Evolutionary conservation across 92 coral and sea anemone genomes (phyloP).

Genomic region (Isaurus tuberculatus): DNA sequence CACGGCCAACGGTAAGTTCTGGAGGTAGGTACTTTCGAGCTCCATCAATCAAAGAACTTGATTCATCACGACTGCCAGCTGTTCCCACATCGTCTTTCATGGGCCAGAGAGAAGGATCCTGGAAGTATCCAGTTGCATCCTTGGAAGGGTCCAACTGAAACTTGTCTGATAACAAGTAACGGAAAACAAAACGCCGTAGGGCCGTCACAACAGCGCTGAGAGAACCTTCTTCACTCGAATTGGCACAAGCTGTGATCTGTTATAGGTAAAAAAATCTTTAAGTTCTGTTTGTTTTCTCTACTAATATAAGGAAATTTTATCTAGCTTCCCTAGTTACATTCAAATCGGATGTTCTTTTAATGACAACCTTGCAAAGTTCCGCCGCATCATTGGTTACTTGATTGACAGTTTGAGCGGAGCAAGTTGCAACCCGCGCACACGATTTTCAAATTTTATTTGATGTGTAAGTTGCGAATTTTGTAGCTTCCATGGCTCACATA

Average conservation of each 20-base stretch:
- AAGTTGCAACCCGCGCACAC: too few relatives aligned
- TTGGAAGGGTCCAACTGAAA: conserved; percentile 71
- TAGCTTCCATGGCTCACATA: too few relatives aligned
- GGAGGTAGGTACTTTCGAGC: conserved; percentile 39
- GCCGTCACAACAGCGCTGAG: conserved; percentile 70
- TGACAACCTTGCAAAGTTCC: too few relatives aligned
- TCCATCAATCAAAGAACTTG: conserved; percentile 15
- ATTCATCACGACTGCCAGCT: conserved; percentile 9
- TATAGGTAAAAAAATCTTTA: not conserved
- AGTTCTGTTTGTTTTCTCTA: not conserved
- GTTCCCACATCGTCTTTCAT: not conserved
- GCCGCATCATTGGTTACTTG: too few relatives aligned
- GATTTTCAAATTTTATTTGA: too few relatives aligned
- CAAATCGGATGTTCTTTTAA: too few relatives aligned
- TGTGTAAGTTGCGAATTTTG: too few relatives aligned
- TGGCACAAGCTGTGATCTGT: conserved; percentile 28
- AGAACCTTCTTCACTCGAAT: conserved; percentile 20
- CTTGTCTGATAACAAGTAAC: conserved; percentile 79
- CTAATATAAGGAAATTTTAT: not conserved
- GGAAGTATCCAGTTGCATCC: conserved; percentile 63
- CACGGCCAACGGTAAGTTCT: conserved; percentile 41
- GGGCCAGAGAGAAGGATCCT: conserved; percentile 92
- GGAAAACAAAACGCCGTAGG: conserved; percentile 89
- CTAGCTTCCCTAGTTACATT: too few relatives aligned
- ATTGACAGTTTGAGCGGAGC: too few relatives aligned